A percentile compares a stretch with the other conserved stretches of the same genome.
Evolutionary conservation across 2,797 vertebrate species (phyloP).

Genomic region (Muraenolepis orangiensis): DNA sequence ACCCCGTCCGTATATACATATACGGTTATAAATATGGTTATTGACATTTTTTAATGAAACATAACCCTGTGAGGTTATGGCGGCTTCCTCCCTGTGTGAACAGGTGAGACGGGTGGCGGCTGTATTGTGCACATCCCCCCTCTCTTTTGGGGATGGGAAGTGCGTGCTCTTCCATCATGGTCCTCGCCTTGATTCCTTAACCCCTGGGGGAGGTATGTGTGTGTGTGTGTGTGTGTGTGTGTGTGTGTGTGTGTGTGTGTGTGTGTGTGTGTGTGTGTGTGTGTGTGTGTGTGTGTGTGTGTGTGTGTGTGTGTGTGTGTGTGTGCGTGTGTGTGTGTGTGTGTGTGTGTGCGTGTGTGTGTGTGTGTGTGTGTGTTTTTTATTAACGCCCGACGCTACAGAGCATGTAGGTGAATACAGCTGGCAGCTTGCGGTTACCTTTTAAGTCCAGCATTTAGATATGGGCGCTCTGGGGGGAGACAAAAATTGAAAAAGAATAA

Average conservation of each 20-base stretch:
- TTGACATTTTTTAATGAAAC: too few relatives aligned
- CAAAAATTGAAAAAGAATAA: constrained; percentile 24
- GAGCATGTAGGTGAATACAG: constrained; percentile 41
- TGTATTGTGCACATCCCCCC: not conserved
- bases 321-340: not conserved
- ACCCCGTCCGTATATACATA: too few relatives aligned
- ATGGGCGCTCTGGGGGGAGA: not conserved
- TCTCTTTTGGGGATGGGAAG: not conserved
- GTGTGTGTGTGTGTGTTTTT: too few relatives aligned
- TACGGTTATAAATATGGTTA: too few relatives aligned
- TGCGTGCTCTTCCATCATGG: constrained; percentile 34
- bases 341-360: not conserved
- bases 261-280: not conserved
- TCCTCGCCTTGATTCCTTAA: constrained; percentile 38
- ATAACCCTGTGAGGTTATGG: not conserved
- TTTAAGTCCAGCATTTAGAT: constrained; percentile 56
- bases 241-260: constrained; percentile 1
- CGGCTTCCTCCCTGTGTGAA: not conserved
- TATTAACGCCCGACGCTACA: too few relatives aligned
- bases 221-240: not conserved
- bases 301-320: constrained; percentile 5
- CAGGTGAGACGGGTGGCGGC: not conserved
- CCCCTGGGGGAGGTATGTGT: constrained; percentile 11
- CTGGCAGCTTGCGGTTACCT: constrained; percentile 52
- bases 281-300: too few relatives aligned